Percentiles rank a stretch among this genome's conserved stretches.
These are phyloP conservation scores for Tamandua tetradactyla DNA, from an alignment of 2,797 vertebrate genomes.

Conservation along the genomic window DNA sequence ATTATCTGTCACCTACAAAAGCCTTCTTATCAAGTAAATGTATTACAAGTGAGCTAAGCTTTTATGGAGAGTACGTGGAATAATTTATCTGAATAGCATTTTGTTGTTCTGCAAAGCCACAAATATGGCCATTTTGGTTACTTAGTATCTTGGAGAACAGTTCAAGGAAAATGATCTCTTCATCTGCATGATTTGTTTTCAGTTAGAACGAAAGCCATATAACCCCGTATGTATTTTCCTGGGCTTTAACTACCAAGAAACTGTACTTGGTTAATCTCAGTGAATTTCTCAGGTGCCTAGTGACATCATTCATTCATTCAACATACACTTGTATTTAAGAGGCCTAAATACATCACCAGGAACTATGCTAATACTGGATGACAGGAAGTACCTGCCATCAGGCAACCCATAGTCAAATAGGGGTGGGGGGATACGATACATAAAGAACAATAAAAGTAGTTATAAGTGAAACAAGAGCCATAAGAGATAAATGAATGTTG, in stretches of 20 bases:
- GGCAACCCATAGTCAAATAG: not conserved
- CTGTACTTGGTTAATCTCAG: not conserved
- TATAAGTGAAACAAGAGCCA: not conserved
- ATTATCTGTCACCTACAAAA: not conserved
- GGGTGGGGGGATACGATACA: not conserved
- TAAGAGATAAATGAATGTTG: not conserved
- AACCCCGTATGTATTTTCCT: not conserved
- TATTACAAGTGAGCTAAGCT: not conserved
- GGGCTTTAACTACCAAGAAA: slow-evolving; percentile 17
- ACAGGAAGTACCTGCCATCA: not conserved
- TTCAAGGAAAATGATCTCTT: slow-evolving; percentile 15
- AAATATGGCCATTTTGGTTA: not conserved
- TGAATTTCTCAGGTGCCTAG: not conserved
- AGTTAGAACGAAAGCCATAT: not conserved
- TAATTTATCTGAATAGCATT: not conserved
- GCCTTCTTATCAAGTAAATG: not conserved
- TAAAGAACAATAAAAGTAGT: slow-evolving; percentile 6
- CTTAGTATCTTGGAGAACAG: not conserved
- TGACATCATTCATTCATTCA: not conserved
- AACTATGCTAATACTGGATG: not conserved
- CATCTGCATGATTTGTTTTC: not conserved
- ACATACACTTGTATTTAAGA: not conserved
- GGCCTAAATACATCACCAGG: not conserved
- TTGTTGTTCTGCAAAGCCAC: not conserved
- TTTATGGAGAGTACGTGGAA: not conserved